phyloP scores from a whole-genome alignment of 2,113 vertebrate species.

The human region DNA sequence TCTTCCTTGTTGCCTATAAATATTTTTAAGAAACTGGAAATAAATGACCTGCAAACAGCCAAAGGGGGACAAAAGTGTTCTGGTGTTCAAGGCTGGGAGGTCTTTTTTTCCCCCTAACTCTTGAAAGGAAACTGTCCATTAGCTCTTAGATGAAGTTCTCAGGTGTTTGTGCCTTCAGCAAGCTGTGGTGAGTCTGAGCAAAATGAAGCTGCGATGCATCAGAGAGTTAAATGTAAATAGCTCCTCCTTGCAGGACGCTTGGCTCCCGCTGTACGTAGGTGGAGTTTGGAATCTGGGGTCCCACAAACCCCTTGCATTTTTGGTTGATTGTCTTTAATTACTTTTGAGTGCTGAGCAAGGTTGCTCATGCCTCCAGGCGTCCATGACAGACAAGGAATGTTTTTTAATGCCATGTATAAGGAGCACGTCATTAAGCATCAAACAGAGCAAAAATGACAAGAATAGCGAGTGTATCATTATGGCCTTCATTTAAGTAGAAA shows the following conservation, averaged over 20 bases:
- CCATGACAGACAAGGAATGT: constrained; percentile 82
- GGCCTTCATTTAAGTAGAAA: background rate
- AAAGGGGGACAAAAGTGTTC: too few species aligned
- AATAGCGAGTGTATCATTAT: constrained; percentile 77
- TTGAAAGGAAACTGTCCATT: background rate
- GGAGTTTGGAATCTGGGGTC: constrained; percentile 85
- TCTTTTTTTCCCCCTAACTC: background rate
- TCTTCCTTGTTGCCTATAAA: too few species aligned
- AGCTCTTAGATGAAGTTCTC: background rate
- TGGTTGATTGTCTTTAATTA: constrained; percentile 90
- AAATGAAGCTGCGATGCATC: accelerated
- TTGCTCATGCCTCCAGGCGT: constrained; percentile 79
- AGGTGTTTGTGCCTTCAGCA: background rate
- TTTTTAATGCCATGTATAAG: constrained; percentile 82
- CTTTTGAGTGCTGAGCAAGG: constrained; percentile 83
- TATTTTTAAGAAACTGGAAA: background rate
- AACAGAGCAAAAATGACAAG: constrained; percentile 82
- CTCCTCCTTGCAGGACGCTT: constrained; percentile 37
- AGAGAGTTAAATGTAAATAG: constrained; percentile 82
- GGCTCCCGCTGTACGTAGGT: constrained; percentile 79
- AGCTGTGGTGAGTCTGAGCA: background rate
- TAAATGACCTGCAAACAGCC: background rate
- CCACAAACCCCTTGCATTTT: constrained; percentile 83
- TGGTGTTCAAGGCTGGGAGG: too few species aligned
- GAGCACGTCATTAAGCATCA: constrained; percentile 77